Evolutionary conservation across 2,797 vertebrate species (phyloP).

Genomic region (Myotis findleyi): DNA sequence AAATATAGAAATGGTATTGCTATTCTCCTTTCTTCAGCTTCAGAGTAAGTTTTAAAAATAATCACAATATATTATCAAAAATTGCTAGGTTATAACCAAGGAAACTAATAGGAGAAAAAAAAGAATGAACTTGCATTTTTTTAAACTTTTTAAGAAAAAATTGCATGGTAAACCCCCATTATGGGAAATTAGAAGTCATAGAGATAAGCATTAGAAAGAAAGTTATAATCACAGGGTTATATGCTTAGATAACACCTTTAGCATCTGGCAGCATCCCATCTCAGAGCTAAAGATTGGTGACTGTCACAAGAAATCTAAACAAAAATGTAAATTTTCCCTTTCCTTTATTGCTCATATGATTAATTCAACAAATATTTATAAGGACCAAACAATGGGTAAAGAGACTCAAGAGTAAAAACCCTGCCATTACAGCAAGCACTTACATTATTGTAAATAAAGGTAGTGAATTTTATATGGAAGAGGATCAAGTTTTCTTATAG

Average conservation of each 20-base stretch:
- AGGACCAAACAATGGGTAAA: neutral
- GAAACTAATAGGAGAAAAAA: neutral
- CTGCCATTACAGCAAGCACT: neutral
- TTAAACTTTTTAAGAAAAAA: neutral
- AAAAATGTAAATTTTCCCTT: neutral
- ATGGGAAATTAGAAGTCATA: neutral
- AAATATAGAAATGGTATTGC: neutral
- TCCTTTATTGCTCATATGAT: neutral
- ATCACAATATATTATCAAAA: neutral
- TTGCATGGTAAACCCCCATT: neutral
- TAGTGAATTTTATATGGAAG: neutral
- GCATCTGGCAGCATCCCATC: neutral
- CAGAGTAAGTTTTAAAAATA: neutral
- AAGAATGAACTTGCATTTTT: neutral
- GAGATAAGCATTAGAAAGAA: neutral
- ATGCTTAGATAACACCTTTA: neutral
- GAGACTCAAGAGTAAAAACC: neutral
- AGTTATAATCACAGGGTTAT: neutral
- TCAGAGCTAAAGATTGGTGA: neutral
- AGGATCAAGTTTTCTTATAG: neutral
- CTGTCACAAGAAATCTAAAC: neutral
- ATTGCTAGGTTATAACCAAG: neutral
- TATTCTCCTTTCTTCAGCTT: constrained; percentile 7
- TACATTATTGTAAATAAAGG: neutral
- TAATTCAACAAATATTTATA: neutral